phyloP scores from a whole-genome alignment of 2,888 invertebrate species.

The Cataglyphis rosenhaueri region DNA sequence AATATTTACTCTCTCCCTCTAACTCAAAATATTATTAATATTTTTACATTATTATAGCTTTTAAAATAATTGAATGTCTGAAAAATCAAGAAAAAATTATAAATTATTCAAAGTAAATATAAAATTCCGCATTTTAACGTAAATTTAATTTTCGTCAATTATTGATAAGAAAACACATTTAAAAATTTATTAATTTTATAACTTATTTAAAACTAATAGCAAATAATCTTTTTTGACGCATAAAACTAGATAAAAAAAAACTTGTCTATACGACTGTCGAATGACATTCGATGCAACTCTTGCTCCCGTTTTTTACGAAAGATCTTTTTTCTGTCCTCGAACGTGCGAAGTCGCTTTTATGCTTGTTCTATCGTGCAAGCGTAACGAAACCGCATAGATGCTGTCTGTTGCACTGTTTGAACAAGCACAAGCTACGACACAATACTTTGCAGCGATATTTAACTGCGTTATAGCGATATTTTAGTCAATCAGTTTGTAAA shows the following conservation, averaged over 20 bases:
- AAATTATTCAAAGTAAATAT: not conserved
- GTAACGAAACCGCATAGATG: conserved; percentile 74
- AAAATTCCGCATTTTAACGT: not conserved
- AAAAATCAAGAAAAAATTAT: not conserved
- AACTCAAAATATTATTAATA: not conserved
- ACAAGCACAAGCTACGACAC: conserved; percentile 54
- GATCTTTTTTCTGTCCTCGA: conserved; percentile 51
- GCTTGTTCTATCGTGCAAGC: conserved; percentile 69
- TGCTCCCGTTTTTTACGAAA: conserved; percentile 55
- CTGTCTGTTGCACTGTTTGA: conserved; percentile 69
- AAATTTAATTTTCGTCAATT: conserved; percentile 1
- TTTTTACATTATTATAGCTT: not conserved
- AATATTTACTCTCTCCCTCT: too few species aligned
- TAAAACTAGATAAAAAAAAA: not conserved
- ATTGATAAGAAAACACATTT: not conserved
- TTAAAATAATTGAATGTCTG: not conserved
- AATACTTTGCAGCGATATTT: conserved; percentile 55
- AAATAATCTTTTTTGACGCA: not conserved
- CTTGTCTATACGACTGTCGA: not conserved
- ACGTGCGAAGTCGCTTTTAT: conserved; percentile 58
- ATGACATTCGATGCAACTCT: not conserved
- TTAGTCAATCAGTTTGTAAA: not conserved
- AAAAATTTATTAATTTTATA: not conserved
- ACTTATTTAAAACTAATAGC: not conserved
- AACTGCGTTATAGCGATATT: not conserved